Base-by-base conservation (phyloP, 2,888 invertebrate species). In the Agrilus mali region DNA sequence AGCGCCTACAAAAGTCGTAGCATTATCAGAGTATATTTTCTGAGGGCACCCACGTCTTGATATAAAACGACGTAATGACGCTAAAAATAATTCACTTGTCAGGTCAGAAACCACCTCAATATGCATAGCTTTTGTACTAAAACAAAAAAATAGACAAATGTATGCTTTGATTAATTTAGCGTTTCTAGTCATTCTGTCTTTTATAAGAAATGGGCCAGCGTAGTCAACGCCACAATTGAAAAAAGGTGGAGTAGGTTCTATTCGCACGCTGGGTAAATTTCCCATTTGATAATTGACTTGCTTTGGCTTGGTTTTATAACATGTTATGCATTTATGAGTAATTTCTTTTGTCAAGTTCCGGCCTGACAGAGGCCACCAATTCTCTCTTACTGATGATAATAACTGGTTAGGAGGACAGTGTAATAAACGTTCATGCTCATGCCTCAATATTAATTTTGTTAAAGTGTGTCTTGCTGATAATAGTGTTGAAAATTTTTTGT, bases 281-380 rank as follows among this genome's bases (percentile, higher is more conserved):
- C 40, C 40, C 40, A 56, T 55, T 10, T 54, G 15, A 43, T 52
- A 52, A 20, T 39, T 40, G 5, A 40, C 33, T 12, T n/a, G 10
- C 14, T 27, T 14, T 12, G 48, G 43, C 13, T 43, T 45, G 12
- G 39, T 32, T 13, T 47, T 32, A 40, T 43, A 46, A 37, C 51
- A 53, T 40, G 36, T 48, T 20, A 49, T 33, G 31, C 53, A 56
- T 7, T 44, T 7, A 14, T 43, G 46, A 10, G 54, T 44, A 8
- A 52, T 44, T 17, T 41, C 33, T 27, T 43, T 42, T 2, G 44
- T 38, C 5, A 50, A 7, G 16, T 43, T 47, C 47, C 48, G 38
- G 10, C 52, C 55, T 7, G 45, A 20, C 10, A 53, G 38, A 7
- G 48, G 48, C 56, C 56, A 58, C 36, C 31, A 45, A 33, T 12